Evolutionary conservation across 1,140 invertebrate species (phyloP).

Genomic region (Chrysoperla carnea): DNA sequence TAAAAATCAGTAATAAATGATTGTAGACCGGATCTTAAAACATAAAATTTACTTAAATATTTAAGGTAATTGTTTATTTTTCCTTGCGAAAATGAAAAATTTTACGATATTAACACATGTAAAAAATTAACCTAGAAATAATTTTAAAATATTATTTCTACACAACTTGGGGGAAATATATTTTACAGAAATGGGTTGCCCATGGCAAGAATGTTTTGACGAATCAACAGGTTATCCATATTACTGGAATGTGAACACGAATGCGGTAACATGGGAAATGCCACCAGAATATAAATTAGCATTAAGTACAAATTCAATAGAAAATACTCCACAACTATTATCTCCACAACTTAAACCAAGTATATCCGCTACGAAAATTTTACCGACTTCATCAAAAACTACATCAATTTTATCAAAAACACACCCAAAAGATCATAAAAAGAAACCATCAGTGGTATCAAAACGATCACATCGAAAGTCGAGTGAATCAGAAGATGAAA

Average conservation of each 20-base stretch:
- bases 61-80: too few species aligned
- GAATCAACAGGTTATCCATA: conserved; percentile 47
- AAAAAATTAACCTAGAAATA: too few species aligned
- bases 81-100: too few species aligned
- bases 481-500: conserved; percentile 30
- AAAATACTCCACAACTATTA: conserved; percentile 2
- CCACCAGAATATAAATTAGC: conserved; percentile 28
- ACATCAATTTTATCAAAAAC: conserved; percentile 8
- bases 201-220: conserved; percentile 53
- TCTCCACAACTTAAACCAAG: too few species aligned
- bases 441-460: background rate
- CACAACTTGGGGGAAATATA: too few species aligned
- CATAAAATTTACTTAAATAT: too few species aligned
- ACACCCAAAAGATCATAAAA: background rate
- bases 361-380: conserved; percentile 1
- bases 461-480: background rate
- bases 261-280: conserved; percentile 55
- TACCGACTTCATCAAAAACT: conserved; percentile 7
- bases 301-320: conserved; percentile 3
- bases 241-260: conserved; percentile 54
- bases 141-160: too few species aligned
- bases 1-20: too few species aligned
- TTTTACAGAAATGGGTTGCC: too few species aligned
- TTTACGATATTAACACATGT: too few species aligned
- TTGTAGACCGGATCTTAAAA: too few species aligned